These are phyloP conservation scores for Diaperis boleti DNA, from an alignment of 2,888 invertebrate species.

Conservation along the genomic window DNA sequence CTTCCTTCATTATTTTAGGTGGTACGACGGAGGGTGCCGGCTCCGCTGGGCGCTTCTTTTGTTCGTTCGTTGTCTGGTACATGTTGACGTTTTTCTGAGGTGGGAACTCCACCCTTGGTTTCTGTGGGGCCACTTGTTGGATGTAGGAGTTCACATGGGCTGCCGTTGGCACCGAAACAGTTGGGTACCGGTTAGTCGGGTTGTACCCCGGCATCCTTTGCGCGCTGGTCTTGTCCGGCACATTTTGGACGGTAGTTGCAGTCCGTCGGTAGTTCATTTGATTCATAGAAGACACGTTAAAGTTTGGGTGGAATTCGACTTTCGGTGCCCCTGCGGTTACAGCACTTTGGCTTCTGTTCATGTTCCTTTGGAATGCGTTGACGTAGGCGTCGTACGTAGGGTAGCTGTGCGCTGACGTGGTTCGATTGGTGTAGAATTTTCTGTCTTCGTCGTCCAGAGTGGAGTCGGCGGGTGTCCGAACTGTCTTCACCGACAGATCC, in stretches of 20 bases:
- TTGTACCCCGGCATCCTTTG: not conserved
- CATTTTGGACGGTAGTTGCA: no score
- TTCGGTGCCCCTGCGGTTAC: constrained; percentile 76
- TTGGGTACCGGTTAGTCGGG: constrained; percentile 46
- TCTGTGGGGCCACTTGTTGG: constrained; percentile 39
- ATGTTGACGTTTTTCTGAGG: constrained; percentile 47
- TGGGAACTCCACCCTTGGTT: constrained; percentile 56
- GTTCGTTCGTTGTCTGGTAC: constrained; percentile 47
- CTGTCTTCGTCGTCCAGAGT: constrained; percentile 77
- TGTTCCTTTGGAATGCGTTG: constrained; percentile 55
- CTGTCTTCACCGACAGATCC: constrained; percentile 90
- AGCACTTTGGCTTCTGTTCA: not conserved
- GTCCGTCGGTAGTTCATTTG: constrained; percentile 25
- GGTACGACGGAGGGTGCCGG: constrained; percentile 59
- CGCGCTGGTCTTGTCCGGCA: not conserved
- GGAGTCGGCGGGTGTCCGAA: constrained; percentile 89
- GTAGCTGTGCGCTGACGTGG: constrained; percentile 56
- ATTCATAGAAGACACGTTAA: constrained; percentile 66
- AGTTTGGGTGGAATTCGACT: constrained; percentile 84
- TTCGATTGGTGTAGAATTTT: constrained; percentile 52
- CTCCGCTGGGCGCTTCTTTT: constrained; percentile 63
- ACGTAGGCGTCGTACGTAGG: constrained; percentile 55
- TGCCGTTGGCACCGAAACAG: constrained; percentile 49
- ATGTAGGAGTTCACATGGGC: constrained; percentile 56
- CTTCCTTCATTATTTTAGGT: constrained; percentile 68